Percentiles rank a stretch among this genome's conserved stretches.
Evolutionary conservation across 2,113 vertebrate species (phyloP).

Genomic region (Chrysochloris asiatica): DNA sequence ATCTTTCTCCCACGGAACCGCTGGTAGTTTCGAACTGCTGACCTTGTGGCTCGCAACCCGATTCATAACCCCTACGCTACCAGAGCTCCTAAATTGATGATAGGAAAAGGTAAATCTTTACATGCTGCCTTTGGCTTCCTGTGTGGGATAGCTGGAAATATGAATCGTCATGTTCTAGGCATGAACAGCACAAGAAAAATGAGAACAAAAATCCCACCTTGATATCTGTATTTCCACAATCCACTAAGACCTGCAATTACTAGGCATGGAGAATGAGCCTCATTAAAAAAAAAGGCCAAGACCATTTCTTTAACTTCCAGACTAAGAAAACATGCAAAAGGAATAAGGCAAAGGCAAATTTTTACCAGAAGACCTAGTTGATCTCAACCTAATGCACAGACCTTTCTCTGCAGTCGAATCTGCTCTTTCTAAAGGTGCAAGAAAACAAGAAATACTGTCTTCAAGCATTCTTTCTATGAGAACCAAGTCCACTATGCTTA

Average conservation of each 20-base stretch:
- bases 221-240: neutral
- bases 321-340: neutral
- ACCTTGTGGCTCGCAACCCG: no score
- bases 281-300: conserved; percentile 36
- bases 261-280: neutral
- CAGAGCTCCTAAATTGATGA: no score
- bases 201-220: conserved; percentile 35
- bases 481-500: conserved; percentile 13
- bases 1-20: no score
- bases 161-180: conserved; percentile 41
- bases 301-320: conserved; percentile 11
- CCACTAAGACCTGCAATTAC: neutral
- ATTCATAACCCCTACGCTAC: no score
- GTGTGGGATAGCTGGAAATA: conserved; percentile 3
- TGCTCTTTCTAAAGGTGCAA: conserved; percentile 11
- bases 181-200: conserved; percentile 41
- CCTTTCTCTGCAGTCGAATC: neutral
- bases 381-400: neutral
- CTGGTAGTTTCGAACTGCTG: no score
- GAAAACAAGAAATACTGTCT: conserved; percentile 23
- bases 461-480: neutral
- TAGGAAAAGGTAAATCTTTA: conserved; percentile 36
- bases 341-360: neutral
- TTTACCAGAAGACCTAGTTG: neutral
- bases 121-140: conserved; percentile 2